These are phyloP conservation scores for Luffia ferchaultella DNA, from an alignment of 2,888 invertebrate genomes.

Conservation along the genomic window DNA sequence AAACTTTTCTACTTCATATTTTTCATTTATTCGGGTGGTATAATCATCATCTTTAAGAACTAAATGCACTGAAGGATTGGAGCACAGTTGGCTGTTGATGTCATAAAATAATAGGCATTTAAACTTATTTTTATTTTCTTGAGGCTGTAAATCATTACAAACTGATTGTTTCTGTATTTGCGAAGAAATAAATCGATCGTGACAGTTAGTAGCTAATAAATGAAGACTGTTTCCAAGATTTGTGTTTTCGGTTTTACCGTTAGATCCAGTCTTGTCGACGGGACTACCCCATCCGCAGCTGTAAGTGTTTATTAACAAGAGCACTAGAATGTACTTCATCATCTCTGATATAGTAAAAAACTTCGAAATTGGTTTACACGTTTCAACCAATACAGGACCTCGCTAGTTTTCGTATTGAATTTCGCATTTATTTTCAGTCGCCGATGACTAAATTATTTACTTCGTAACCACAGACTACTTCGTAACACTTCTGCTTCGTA, in stretches of 20 bases:
- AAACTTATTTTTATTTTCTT: not conserved
- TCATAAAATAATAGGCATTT: not conserved
- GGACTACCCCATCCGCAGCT: not conserved
- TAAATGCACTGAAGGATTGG: not conserved
- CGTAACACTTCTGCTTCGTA: not conserved
- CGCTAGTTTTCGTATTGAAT: not conserved
- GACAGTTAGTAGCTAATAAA: not conserved
- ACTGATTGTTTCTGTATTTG: not conserved
- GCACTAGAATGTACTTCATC: not conserved
- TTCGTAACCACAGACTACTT: not conserved
- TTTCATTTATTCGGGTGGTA: not conserved
- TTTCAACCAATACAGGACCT: not conserved
- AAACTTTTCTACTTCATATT: not conserved
- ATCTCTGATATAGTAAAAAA: not conserved
- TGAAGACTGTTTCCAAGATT: not conserved
- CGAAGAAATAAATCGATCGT: not conserved
- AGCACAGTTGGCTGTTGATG: not conserved
- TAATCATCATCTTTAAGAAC: not conserved
- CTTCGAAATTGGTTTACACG: not conserved
- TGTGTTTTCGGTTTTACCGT: not conserved
- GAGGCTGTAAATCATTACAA: not conserved
- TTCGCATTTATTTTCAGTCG: not conserved
- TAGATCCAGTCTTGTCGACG: not conserved
- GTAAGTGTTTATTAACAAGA: not conserved
- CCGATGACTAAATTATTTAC: not conserved